Evolutionary conservation across 1,140 invertebrate species (phyloP), one percentile per base, ranked within the genome.

Genomic region (Hycleus cichorii): DNA sequence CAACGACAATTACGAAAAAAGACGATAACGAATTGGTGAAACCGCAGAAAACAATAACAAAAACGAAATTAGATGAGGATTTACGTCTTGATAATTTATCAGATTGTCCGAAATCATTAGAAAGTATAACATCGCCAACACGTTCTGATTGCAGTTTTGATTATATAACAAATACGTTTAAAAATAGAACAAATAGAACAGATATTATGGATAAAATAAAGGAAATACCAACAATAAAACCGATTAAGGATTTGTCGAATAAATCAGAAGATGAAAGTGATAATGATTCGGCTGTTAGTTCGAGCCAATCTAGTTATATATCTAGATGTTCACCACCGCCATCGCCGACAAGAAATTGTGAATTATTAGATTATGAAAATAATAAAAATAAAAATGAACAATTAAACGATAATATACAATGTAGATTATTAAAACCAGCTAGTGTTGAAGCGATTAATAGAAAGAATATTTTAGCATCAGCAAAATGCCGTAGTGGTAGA

Each of bases 381-480:
- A 49, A 39, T 27, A 47, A 55, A 18, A 45, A 26, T 38, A 44
- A 81, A 79, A 65, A 80, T 80, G 2, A 72, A 85, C 43, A 87
- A 83, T 49, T 49, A 3, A 65, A 78, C 76, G 49, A 76, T 76
- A 62, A 66, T 69, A 32, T 81, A 79, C 71, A 77, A 76, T 62
- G 79, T 77, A 48, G 78, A 77, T 54, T 91, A 53, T 76, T 90
- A 24, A 91, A 90, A 72, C 78, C 85, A 1, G 81, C 88, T 59
- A 87, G 83, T 71, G 85, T 90, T 39, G 86, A 90, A 72, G 87
- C 88, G 3, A 87, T 90, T 42, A 92, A 91, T 71, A 79, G 90
- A 12, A 89, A 90, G 70, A 93, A 92, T 72, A 90, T 93, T 49
- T 74, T 93, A 26, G 87, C 89, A n/a, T 91, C 88, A 45, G 89